phyloP scores from a whole-genome alignment of 2,113 vertebrate species.

The Callipepla squamata region DNA sequence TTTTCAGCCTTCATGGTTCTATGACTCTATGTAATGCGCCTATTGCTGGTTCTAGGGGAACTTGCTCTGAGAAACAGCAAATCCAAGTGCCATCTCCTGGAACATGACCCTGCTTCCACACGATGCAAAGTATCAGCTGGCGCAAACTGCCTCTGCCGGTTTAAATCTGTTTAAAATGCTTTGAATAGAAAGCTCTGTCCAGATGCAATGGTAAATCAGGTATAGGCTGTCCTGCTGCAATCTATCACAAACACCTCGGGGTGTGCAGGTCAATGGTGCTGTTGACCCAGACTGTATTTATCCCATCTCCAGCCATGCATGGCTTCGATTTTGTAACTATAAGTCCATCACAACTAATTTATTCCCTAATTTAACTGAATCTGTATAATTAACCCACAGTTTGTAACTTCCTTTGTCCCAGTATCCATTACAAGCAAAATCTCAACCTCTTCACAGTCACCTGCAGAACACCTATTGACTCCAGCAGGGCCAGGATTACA shows the following conservation, averaged over 20 bases:
- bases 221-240: background rate
- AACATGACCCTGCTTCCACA: rapidly evolving
- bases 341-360: background rate
- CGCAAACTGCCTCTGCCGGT: background rate
- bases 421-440: background rate
- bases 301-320: background rate
- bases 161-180: background rate
- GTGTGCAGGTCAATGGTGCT: background rate
- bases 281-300: rapidly evolving
- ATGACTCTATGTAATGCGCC: background rate
- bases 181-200: background rate
- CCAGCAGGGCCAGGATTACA: background rate
- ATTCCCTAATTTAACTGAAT: background rate
- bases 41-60: background rate
- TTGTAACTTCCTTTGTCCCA: background rate
- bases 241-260: background rate
- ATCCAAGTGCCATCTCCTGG: rapidly evolving
- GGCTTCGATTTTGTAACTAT: background rate
- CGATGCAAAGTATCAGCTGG: rapidly evolving
- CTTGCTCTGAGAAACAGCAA: background rate
- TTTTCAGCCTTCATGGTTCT: too few species aligned
- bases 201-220: background rate
- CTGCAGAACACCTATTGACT: slow-evolving; percentile 15
- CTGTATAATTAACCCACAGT: background rate
- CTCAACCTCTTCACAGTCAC: background rate